These are phyloP conservation scores for Lethenteron reissneri DNA, from an alignment of 2,113 vertebrate genomes.

Conservation along the genomic window DNA sequence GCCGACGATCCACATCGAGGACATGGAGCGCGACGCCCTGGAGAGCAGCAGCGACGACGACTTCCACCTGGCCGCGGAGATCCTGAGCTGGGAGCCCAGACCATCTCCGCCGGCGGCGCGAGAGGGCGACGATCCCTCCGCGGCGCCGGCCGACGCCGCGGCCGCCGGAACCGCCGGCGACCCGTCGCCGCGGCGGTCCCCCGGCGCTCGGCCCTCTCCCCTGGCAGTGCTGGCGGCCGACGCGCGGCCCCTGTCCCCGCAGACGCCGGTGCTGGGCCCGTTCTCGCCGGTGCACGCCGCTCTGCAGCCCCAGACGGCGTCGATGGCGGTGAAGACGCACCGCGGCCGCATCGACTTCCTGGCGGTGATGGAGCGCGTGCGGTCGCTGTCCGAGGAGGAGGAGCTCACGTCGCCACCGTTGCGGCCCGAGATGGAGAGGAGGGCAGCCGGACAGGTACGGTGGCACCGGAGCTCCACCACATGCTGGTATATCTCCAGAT, in stretches of 20 bases:
- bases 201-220: not conserved
- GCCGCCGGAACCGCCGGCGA: not conserved
- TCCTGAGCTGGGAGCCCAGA: too few species aligned
- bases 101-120: too few species aligned
- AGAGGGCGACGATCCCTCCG: too few species aligned
- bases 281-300: not conserved
- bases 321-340: not conserved
- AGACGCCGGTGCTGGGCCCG: constrained; percentile 1
- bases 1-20: constrained; percentile 5
- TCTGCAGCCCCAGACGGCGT: not conserved
- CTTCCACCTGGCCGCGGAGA: too few species aligned
- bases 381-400: too few species aligned
- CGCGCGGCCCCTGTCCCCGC: not conserved
- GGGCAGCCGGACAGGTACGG: too few species aligned
- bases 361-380: not conserved
- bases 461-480: too few species aligned
- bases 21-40: not conserved
- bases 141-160: too few species aligned
- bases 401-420: too few species aligned
- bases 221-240: not conserved
- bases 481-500: too few species aligned
- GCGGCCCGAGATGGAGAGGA: too few species aligned
- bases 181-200: not conserved
- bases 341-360: constrained; percentile 4
- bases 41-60: not conserved